Evolutionary conservation across 2,113 vertebrate species (phyloP).

Genomic region (Zapus hudsonius): DNA sequence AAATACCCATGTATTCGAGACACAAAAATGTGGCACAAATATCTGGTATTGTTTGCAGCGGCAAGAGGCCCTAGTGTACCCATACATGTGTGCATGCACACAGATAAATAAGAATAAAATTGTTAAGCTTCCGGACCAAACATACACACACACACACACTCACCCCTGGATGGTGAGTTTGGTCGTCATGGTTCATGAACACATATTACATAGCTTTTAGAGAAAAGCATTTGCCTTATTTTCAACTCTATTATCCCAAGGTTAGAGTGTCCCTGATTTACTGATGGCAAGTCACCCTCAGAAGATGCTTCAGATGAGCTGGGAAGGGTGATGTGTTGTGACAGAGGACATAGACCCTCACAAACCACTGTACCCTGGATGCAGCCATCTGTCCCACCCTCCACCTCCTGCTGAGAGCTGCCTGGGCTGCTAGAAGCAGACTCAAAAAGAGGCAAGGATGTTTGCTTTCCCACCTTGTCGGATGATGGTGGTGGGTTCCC

Average conservation of each 20-base stretch:
- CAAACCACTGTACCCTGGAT: not conserved
- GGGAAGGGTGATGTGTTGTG: not conserved
- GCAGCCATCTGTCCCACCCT: fast-evolving
- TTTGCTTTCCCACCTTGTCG: constrained; percentile 87
- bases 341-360: too few relatives aligned
- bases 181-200: not conserved
- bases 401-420: not conserved
- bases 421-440: not conserved
- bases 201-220: not conserved
- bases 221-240: not conserved
- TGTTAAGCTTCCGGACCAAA: too few relatives aligned
- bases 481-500: constrained; percentile 89
- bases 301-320: not conserved
- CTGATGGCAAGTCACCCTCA: not conserved
- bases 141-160: too few relatives aligned
- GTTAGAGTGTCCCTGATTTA: not conserved
- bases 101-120: too few relatives aligned
- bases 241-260: not conserved
- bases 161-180: not conserved
- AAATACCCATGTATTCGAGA: too few relatives aligned
- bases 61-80: too few relatives aligned
- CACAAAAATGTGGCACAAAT: too few relatives aligned
- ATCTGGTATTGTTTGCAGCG: too few relatives aligned
- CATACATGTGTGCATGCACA: too few relatives aligned
- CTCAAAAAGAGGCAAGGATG: fast-evolving